Base-by-base conservation (phyloP, 1,140 invertebrate genomes). In the Zaprionus camerounensis region DNA sequence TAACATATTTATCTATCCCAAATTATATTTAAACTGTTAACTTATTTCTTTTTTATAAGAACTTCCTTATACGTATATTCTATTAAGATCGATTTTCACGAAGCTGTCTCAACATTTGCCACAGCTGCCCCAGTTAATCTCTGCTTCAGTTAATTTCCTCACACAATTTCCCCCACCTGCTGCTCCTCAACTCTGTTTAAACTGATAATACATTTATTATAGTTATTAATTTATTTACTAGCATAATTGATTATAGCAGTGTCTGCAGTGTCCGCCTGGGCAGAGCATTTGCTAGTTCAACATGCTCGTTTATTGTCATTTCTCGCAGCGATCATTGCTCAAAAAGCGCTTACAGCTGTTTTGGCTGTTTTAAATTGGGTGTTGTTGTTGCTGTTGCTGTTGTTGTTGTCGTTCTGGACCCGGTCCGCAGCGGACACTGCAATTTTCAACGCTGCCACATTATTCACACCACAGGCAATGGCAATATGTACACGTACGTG, bases 391-490 rank as follows among this genome's bases (percentile, higher is more conserved):
- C 44, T 71, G 72, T 71, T 70, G 66, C 38, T 44, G 55, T 20
- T 58, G 66, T 56, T 36, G 41, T 46, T 68, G 64, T 41, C 31
- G 57, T 1, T 26, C 12, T 20, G 28, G 41, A 46, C 31, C 38
- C 36, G 38, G 17, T 36, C 17, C 2, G 7, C 22, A 26, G 69
- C 36, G 20, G 20, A 38, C 64, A 65, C 55, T 65, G 70, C 53
- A 72, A 87, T 83, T 87, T 77, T 88, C 36, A 77, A 71, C 51
- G 72, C 61, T 83, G 64, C 31, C 65, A 75, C 70, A 88, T 83
- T 88, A 88, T 83, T 87, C 80, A 88, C 83, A 87, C 82, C 80
- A 82, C 76, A 73, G 70, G 69, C 71, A 71, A 67, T 65, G 51
- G 17, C 67, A 49, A 57, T 64, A n/a, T 51, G 31, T 41, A 56